phyloP scores from a whole-genome alignment of 2,113 vertebrate species.

The Xenopus laevis region DNA sequence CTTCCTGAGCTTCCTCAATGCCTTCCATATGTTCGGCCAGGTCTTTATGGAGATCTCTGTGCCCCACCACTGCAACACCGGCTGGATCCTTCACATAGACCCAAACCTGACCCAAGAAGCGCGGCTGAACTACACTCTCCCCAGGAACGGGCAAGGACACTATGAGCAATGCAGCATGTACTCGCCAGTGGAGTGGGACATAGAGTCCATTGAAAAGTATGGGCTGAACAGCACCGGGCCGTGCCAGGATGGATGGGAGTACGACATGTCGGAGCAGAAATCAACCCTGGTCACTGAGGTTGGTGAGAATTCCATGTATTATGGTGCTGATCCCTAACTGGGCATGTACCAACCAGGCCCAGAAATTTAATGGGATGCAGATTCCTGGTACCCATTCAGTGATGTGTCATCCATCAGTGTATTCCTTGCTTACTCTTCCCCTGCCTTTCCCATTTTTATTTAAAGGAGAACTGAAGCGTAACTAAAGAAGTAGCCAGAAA shows the following conservation, averaged over 20 bases:
- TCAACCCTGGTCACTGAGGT: constrained; percentile 67
- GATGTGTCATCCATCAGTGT: too few species aligned
- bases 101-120: constrained; percentile 68
- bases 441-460: too few species aligned
- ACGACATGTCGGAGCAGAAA: constrained; percentile 53
- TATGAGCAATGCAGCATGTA: constrained; percentile 79
- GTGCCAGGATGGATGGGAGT: constrained; percentile 68
- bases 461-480: too few species aligned
- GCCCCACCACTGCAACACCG: constrained; percentile 73
- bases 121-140: constrained; percentile 71
- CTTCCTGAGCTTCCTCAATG: constrained; percentile 54
- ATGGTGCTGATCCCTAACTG: not conserved
- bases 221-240: constrained; percentile 66
- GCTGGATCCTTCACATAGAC: constrained; percentile 67
- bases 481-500: too few species aligned
- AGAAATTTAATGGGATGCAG: too few species aligned
- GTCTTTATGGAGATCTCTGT: constrained; percentile 68
- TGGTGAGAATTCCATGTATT: not conserved
- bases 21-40: constrained; percentile 76
- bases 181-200: constrained; percentile 62
- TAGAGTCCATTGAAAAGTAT: constrained; percentile 63
- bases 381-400: too few species aligned
- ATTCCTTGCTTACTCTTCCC: too few species aligned
- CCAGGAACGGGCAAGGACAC: constrained; percentile 49
- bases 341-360: not conserved